phyloP scores from a whole-genome alignment of 2,113 vertebrate species.

The Macaca fascicularis region T2T-MFA8v1.1 NC_088375.1:15039501-15040000 shows the following conservation, averaged over 20 bases:
- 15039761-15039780: too few relatives aligned
- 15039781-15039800: too few relatives aligned
- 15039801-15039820: too few relatives aligned
- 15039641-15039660: background rate
- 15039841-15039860: background rate
- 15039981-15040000: background rate
- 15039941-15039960: background rate
- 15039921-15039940: background rate
- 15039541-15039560: background rate
- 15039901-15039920: background rate
- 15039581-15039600: background rate
- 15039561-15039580: background rate
- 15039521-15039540: background rate
- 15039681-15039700: too few relatives aligned
- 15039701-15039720: too few relatives aligned
- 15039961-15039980: too few relatives aligned
- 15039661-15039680: too few relatives aligned
- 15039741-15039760: too few relatives aligned
- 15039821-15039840: background rate
- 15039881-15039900: background rate
- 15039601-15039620: background rate
- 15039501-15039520: background rate
- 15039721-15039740: too few relatives aligned
- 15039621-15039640: background rate
- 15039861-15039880: background rate